phyloP scores from a whole-genome alignment of 2,113 vertebrate species.

The Albula glossodonta region DNA sequence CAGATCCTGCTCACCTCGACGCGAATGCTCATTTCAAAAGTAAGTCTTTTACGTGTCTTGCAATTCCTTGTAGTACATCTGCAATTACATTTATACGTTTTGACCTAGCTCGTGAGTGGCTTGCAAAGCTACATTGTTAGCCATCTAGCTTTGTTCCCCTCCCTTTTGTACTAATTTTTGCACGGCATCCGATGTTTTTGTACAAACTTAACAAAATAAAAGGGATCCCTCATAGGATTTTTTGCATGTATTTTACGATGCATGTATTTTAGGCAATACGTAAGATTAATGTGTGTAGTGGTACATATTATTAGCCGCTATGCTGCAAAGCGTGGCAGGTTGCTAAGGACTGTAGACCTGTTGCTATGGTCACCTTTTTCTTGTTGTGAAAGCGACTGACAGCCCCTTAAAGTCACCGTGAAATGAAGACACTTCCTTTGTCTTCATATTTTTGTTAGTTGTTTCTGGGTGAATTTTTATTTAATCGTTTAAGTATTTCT shows the following conservation, averaged over 20 bases:
- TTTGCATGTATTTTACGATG: background rate
- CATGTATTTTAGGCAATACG: background rate
- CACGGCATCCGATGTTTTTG: background rate
- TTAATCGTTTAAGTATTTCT: background rate
- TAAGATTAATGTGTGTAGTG: background rate
- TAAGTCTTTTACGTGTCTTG: slow-evolving; percentile 33
- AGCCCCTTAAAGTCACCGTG: background rate
- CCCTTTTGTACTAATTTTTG: background rate
- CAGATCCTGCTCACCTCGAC: slow-evolving; percentile 26
- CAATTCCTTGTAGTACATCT: background rate
- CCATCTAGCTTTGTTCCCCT: background rate
- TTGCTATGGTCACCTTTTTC: slow-evolving; percentile 49
- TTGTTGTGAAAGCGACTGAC: slow-evolving; percentile 16
- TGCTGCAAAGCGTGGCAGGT: slow-evolving; percentile 51
- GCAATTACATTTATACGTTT: background rate
- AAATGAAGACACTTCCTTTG: background rate
- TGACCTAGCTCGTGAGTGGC: background rate
- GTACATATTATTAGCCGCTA: background rate
- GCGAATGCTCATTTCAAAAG: slow-evolving; percentile 45
- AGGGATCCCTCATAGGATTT: background rate
- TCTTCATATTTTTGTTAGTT: background rate
- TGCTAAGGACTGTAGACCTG: slow-evolving; percentile 55
- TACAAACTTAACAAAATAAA: background rate
- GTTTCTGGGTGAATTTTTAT: background rate
- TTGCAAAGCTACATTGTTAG: background rate